Conservation (phyloP, 2,888 invertebrate species). For the Acanthococcus lagerstroemiae region DNA sequence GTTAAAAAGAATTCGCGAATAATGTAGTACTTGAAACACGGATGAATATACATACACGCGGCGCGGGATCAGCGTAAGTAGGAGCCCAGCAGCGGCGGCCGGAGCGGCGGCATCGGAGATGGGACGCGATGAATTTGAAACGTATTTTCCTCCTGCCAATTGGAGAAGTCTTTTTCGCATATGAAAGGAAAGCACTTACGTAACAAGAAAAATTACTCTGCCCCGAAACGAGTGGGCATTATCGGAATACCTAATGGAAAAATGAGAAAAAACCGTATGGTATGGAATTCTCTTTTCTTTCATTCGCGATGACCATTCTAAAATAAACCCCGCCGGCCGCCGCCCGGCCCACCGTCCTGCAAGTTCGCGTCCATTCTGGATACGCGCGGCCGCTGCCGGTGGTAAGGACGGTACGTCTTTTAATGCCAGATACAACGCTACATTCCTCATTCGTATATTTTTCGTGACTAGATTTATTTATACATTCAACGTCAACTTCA, state of each 20-base stretch:
- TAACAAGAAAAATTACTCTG: constrained; percentile 30
- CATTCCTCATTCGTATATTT: constrained; percentile 20
- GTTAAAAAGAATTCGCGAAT: no score
- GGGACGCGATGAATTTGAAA: not conserved
- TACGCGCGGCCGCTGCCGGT: not conserved
- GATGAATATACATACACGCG: no score
- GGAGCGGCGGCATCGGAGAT: not conserved
- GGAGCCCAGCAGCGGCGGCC: no score
- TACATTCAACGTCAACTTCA: constrained; percentile 27
- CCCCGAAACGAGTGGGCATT: constrained; percentile 26
- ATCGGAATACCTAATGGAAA: constrained; percentile 29
- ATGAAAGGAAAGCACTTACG: constrained; percentile 26
- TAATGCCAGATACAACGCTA: constrained; percentile 23
- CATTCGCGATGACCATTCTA: constrained; percentile 18
- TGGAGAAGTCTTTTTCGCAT: constrained; percentile 18
- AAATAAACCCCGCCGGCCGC: not conserved
- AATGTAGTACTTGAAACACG: no score
- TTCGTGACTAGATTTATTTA: constrained; percentile 30
- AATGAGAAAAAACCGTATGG: constrained; percentile 20
- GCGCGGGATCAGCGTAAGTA: no score
- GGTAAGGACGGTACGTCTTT: constrained; percentile 15
- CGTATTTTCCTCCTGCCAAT: constrained; percentile 18
- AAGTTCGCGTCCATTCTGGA: no score
- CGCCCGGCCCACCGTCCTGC: not conserved
- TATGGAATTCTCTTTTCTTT: constrained; percentile 14